A percentile compares a stretch with the other conserved stretches of the same genome.
Conservation (phyloP, 1,140 invertebrate genomes). For the Orussus abietinus region DNA sequence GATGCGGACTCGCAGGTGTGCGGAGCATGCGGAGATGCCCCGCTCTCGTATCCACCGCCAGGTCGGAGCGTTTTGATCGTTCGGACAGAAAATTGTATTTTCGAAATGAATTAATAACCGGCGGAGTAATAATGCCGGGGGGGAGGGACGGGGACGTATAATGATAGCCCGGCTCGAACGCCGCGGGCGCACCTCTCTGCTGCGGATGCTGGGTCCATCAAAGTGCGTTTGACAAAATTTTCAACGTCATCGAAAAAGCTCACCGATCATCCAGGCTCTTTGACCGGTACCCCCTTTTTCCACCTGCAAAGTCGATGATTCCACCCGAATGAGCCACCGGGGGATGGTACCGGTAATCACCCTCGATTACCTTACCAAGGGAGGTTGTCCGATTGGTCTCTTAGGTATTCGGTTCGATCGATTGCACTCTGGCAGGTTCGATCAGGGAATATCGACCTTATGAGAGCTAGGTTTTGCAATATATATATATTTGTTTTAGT, state of each 20-base stretch:
- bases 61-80: conserved; percentile 43
- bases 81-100: conserved; percentile 53
- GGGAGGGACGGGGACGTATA: too few relatives aligned
- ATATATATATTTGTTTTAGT: too few relatives aligned
- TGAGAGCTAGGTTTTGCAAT: too few relatives aligned
- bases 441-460: too few relatives aligned
- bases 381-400: too few relatives aligned
- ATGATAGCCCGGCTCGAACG: conserved; percentile 36
- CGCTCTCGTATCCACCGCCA: background rate
- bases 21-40: background rate
- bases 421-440: too few relatives aligned
- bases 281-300: too few relatives aligned
- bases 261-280: conserved; percentile 2
- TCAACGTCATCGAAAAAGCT: conserved; percentile 50
- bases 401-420: too few relatives aligned
- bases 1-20: background rate
- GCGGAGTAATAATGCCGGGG: conserved; percentile 47
- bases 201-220: conserved; percentile 18
- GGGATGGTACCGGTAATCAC: too few relatives aligned
- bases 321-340: too few relatives aligned
- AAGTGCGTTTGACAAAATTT: conserved; percentile 52
- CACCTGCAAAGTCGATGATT: too few relatives aligned
- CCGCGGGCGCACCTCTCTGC: conserved; percentile 3
- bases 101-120: conserved; percentile 52
- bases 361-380: too few relatives aligned